Conservation (phyloP, 2,888 invertebrate genomes). For the Ceratothoa steindachneri region DNA sequence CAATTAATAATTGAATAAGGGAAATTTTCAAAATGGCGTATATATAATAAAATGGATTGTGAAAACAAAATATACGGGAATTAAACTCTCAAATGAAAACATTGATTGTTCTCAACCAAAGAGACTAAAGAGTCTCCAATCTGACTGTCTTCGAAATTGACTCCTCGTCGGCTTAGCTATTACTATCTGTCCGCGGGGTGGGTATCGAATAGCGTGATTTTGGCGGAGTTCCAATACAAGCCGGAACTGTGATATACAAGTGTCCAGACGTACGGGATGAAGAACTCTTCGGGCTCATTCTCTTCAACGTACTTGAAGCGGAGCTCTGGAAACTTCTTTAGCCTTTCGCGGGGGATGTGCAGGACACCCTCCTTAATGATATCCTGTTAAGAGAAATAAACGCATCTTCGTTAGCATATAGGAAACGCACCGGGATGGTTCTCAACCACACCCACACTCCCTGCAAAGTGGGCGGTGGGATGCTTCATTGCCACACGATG, state of each 20-base stretch:
- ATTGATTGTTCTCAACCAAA: too few relatives aligned
- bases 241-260: conserved; percentile 64
- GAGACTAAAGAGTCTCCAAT: too few relatives aligned
- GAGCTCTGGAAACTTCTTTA: conserved; percentile 94
- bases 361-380: conserved; percentile 45
- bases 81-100: too few relatives aligned
- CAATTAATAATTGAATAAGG: too few relatives aligned
- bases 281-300: conserved; percentile 96
- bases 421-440: not conserved
- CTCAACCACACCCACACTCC: too few relatives aligned
- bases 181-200: conserved; percentile 6
- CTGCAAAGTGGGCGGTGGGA: too few relatives aligned
- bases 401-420: not conserved
- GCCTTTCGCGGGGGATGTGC: conserved; percentile 40
- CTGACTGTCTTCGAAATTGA: too few relatives aligned
- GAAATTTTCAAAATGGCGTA: too few relatives aligned
- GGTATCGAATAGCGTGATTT: conserved; percentile 51
- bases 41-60: too few relatives aligned
- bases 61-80: too few relatives aligned
- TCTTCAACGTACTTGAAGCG: conserved; percentile 99
- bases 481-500: too few relatives aligned
- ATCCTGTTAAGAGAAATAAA: conserved; percentile 22
- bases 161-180: too few relatives aligned
- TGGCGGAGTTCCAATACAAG: conserved; percentile 57
- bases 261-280: conserved; percentile 98